Evolutionary conservation across 2,113 vertebrate species (phyloP).

Genomic region (Alexandromys fortis): DNA sequence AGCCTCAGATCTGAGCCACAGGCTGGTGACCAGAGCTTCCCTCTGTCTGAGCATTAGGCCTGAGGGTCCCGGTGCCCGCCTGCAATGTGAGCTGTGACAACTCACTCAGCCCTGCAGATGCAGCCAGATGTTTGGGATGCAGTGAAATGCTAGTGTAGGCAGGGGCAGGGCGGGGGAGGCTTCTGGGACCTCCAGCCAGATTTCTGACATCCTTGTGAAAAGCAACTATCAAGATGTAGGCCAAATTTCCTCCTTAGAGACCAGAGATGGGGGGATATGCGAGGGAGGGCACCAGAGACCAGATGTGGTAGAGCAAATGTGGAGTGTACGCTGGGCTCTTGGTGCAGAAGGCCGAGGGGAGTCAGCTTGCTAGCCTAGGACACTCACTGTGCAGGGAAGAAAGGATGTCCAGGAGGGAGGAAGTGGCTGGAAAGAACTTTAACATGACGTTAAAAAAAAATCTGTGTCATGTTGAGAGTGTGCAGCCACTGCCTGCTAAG

Average conservation of each 20-base stretch:
- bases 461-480: neutral
- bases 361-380: neutral
- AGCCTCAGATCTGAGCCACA: neutral
- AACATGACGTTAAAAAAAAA: neutral
- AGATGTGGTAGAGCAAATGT: neutral
- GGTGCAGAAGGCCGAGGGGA: neutral
- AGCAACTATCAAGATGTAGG: neutral
- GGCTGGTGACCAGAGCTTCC: neutral
- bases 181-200: neutral
- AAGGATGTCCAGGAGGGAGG: neutral
- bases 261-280: neutral
- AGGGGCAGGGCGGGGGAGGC: neutral
- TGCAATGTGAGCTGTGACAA: rapidly evolving
- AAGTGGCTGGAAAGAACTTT: neutral
- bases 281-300: neutral
- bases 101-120: rapidly evolving
- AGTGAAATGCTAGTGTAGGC: neutral
- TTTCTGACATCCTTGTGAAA: neutral
- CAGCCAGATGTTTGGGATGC: neutral
- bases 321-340: neutral
- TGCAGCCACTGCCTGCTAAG: rapidly evolving
- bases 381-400: neutral
- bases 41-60: neutral
- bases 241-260: neutral
- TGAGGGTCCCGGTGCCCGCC: rapidly evolving